Evolutionary conservation across 2,888 invertebrate genomes (phyloP).

Genomic region (Oeneis ivallda): DNA sequence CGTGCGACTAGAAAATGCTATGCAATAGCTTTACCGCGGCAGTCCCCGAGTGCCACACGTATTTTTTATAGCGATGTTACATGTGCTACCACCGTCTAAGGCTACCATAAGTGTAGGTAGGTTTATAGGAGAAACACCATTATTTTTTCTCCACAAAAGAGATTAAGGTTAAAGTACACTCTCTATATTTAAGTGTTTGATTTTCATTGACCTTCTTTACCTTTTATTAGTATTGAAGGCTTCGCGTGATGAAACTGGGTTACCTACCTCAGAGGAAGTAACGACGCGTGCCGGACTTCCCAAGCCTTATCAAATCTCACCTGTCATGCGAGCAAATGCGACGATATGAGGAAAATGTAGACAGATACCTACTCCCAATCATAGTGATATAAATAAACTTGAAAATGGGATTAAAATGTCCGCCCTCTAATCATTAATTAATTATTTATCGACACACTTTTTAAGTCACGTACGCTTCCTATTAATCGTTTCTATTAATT

Average conservation of each 20-base stretch:
- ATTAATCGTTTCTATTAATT: slow-evolving; percentile 44
- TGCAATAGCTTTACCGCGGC: too few relatives aligned
- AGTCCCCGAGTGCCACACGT: too few relatives aligned
- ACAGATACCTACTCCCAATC: slow-evolving; percentile 54
- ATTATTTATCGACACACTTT: slow-evolving; percentile 65
- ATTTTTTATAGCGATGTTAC: too few relatives aligned
- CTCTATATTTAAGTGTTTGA: too few relatives aligned
- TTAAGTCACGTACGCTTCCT: slow-evolving; percentile 68
- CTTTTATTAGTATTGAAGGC: neutral
- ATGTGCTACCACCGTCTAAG: too few relatives aligned
- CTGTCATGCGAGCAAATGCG: neutral
- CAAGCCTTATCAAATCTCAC: neutral
- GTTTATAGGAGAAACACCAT: neutral
- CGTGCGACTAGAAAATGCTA: too few relatives aligned
- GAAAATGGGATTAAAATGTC: slow-evolving; percentile 49
- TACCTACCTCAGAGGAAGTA: slow-evolving; percentile 14
- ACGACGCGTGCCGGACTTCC: neutral
- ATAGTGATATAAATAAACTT: slow-evolving; percentile 49
- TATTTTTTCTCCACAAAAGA: neutral
- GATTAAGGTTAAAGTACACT: neutral
- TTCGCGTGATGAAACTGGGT: slow-evolving; percentile 7
- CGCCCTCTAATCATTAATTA: slow-evolving; percentile 50
- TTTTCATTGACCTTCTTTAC: slow-evolving; percentile 5
- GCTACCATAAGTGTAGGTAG: neutral
- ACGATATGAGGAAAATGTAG: slow-evolving; percentile 59